Conservation (phyloP, 2,888 invertebrate species). For the Callyntrura sp. region DNA sequence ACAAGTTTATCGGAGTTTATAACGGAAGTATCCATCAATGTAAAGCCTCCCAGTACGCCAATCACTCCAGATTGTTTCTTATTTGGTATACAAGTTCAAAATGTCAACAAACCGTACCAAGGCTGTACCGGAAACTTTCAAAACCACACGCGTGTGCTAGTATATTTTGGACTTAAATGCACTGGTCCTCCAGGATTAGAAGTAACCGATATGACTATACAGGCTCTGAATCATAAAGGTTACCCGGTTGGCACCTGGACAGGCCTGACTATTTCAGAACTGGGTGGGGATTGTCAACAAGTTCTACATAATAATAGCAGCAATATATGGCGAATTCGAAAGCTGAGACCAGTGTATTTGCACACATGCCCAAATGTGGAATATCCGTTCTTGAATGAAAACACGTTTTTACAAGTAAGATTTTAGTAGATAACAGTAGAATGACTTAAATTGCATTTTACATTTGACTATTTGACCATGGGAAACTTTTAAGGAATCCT, state of each 20-base stretch:
- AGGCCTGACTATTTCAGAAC: neutral
- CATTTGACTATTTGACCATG: too few species aligned
- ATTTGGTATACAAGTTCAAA: neutral
- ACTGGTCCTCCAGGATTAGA: neutral
- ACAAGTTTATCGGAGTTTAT: neutral
- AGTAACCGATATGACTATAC: slow-evolving; percentile 1
- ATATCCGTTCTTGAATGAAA: neutral
- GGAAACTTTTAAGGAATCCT: too few species aligned
- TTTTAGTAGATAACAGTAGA: neutral
- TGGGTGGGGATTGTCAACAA: neutral
- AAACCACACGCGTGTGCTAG: neutral
- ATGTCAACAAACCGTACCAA: neutral
- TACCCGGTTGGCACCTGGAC: slow-evolving; percentile 35
- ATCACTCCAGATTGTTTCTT: neutral
- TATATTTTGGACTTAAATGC: slow-evolving; percentile 7
- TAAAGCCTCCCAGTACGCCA: neutral
- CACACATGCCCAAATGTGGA: neutral
- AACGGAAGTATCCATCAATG: neutral
- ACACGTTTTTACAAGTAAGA: slow-evolving; percentile 16
- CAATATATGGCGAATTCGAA: slow-evolving; percentile 6
- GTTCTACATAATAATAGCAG: too few species aligned
- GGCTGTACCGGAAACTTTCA: neutral
- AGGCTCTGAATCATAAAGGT: neutral
- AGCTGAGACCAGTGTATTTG: neutral
- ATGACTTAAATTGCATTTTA: neutral